Evolutionary conservation across 2,797 vertebrate genomes (phyloP), one percentile per base, ranked within the genome.

Genomic region (Astyanax mexicanus): DNA sequence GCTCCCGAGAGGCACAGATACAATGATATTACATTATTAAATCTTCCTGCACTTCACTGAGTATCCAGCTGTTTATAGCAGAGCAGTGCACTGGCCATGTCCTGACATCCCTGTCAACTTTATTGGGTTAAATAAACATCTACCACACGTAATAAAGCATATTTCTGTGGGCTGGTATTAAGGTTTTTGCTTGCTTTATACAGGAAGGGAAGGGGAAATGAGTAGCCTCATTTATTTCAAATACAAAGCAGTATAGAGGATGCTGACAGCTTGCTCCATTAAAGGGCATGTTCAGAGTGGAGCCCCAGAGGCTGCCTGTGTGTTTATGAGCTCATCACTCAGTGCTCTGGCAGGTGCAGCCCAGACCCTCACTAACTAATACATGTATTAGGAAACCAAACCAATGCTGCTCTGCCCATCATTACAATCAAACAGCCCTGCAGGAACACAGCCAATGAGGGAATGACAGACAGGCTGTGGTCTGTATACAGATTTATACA

Each of bases 271-370:
- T 58, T 29, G 19, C 72, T 73, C 37, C 47, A 79, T 57, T 74
- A 79, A 79, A 74, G 44, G 64, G n/a, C 10, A 52, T 4, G 29
- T 69, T 52, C 60, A 45, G 23, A 51, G 62, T 29, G 37, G 32
- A 42, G 37, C 32, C 69, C 72, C 68, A 35, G 62, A 37, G 64
- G 62, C 38, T 32, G 23, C 10, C 37, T 55, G 44, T 62, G 55
- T 60, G 44, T 66, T 77, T 51, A 81, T 69, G 37, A 74, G 37
- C 42, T 57, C 68, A 57, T 77, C 70, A 57, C 75, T 65, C 75
- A 55, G 12, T 15, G 47, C 37, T 37, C 42, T 65, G 29, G 5
- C 51, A 47, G 40, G 23, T 40, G 51, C 38, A 47, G 45, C 23
- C 21, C 45, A 72, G 40, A 77, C 61, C 27, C 27, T 67, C 27